A percentile compares a stretch with the other conserved stretches of the same genome.
phyloP scores from a whole-genome alignment of 2,113 vertebrate genomes.

The Petrocephalus microphthalmus region DNA sequence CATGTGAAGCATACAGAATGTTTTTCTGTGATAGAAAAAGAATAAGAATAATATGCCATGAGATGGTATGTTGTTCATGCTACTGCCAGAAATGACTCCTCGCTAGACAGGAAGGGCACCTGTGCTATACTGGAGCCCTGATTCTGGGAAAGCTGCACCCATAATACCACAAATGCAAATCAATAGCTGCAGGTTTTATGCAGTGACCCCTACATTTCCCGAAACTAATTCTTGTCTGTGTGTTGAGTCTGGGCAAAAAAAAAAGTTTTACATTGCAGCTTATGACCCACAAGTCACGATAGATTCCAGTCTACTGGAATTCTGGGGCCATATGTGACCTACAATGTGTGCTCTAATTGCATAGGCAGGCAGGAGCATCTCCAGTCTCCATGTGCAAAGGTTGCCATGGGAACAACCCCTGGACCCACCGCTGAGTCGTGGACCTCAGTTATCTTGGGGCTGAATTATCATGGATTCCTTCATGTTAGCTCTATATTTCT shows the following conservation, averaged over 20 bases:
- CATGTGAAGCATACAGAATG: not conserved
- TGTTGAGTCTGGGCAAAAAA: constrained; percentile 33
- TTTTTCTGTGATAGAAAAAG: not conserved
- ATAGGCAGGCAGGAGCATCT: constrained; percentile 41
- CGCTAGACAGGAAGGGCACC: not conserved
- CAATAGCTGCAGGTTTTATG: not conserved
- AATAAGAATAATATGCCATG: not conserved
- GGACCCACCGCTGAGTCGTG: constrained; percentile 55
- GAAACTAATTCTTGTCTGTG: constrained; percentile 14
- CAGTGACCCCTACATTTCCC: not conserved
- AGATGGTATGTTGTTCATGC: not conserved
- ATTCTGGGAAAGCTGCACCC: not conserved
- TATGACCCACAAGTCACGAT: constrained; percentile 57
- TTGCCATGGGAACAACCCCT: constrained; percentile 67
- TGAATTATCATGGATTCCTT: constrained; percentile 58
- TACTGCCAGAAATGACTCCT: not conserved
- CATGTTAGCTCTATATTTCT: constrained; percentile 64
- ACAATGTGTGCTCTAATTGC: constrained; percentile 54
- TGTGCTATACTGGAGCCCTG: not conserved
- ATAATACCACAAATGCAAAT: not conserved
- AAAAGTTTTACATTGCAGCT: constrained; percentile 44
- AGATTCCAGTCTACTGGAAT: constrained; percentile 57
- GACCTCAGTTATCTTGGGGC: constrained; percentile 54
- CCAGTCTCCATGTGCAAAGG: constrained; percentile 56
- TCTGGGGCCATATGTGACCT: constrained; percentile 62